Base-by-base conservation (phyloP, 2,113 vertebrate species). In the Dasypus novemcinctus region DNA sequence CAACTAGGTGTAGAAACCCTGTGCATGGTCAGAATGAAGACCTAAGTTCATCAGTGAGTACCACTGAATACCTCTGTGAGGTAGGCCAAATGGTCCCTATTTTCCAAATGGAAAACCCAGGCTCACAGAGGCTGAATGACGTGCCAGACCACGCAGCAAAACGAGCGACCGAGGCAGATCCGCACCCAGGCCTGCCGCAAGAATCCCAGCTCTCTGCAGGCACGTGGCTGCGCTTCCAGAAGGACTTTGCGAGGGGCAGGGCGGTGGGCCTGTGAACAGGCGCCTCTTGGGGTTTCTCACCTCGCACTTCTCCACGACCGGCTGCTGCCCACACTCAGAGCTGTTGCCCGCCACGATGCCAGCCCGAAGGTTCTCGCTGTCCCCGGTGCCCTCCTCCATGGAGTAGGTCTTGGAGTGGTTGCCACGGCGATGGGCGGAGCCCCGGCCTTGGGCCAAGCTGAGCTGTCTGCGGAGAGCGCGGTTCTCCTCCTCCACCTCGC, bases 271-370 rank as follows among this genome's bases (percentile, higher is more conserved):
- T 1, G 1, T 20, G 57, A 57, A 18, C 14, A 57, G 69, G 41
- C 38, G 7, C 25, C 25, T 25, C 38, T 29, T 6, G 5, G 6
- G 21, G 25, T 18, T 1, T 2, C 5, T 98, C 98, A 99, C 99
- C 99, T 99, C 99, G 5, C 99, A 99, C 97, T 99, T 99, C 94
- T 99, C 99, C 98, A 99, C 99, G 0, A 98, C 99, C 0, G 99
- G 99, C 82, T 99, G 99, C 97, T 99, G 99, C 66, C 99, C 98
- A 7, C 99, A 99, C 97, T 99, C 99, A 0, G 99, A 99, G 97
- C 98, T 98, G 98, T 99, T 99, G 36, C 99, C 99, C 0, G 98
- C 98, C 81, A 98, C 98, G 7, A 99, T 98, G 92, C 98, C 99
- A 0, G 99, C 98, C 7, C 99, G 99, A 63, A 99, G 98, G 94